phyloP scores from a whole-genome alignment of 2,113 vertebrate genomes.

The Gobius niger region DNA sequence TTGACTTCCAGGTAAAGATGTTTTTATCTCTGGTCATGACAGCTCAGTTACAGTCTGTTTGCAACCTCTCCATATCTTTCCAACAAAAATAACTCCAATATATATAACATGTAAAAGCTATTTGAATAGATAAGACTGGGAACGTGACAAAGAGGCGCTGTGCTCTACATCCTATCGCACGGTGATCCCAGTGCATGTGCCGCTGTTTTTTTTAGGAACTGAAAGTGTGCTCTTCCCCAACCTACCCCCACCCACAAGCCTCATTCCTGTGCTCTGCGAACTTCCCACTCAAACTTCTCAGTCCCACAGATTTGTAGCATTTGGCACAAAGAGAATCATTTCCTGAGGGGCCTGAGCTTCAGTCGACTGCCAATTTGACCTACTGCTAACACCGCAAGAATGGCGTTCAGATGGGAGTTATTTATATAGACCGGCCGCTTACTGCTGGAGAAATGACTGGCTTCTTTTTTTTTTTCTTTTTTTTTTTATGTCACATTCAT shows the following conservation, averaged over 20 bases:
- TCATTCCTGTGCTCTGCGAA: slow-evolving; percentile 27
- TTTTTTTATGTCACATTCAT: too few relatives aligned
- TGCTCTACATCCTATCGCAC: slow-evolving; percentile 21
- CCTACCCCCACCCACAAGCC: too few relatives aligned
- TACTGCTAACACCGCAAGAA: slow-evolving; percentile 51
- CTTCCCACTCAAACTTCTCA: slow-evolving; percentile 43
- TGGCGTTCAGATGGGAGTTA: slow-evolving; percentile 41
- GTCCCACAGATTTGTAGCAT: slow-evolving; percentile 59
- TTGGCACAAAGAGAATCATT: slow-evolving; percentile 64
- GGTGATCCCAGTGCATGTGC: slow-evolving; percentile 38
- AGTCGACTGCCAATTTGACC: slow-evolving; percentile 45
- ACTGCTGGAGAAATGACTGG: slow-evolving; percentile 12
- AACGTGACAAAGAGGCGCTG: slow-evolving; percentile 34
- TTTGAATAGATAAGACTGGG: slow-evolving; percentile 48
- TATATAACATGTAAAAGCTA: too few relatives aligned
- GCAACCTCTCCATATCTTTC: too few relatives aligned
- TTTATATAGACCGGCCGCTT: slow-evolving; percentile 24
- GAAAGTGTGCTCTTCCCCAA: slow-evolving; percentile 34
- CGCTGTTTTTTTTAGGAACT: slow-evolving; percentile 60
- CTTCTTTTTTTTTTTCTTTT: neutral
- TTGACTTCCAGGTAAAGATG: too few relatives aligned
- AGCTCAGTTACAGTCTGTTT: too few relatives aligned
- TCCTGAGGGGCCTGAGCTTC: slow-evolving; percentile 57
- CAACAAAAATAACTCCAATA: too few relatives aligned
- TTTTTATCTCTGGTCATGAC: too few relatives aligned